Percentiles rank a stretch among this genome's conserved stretches.
These are phyloP conservation scores for Lutjanus erythropterus DNA, from an alignment of 2,113 vertebrate genomes.

Conservation along the genomic window DNA sequence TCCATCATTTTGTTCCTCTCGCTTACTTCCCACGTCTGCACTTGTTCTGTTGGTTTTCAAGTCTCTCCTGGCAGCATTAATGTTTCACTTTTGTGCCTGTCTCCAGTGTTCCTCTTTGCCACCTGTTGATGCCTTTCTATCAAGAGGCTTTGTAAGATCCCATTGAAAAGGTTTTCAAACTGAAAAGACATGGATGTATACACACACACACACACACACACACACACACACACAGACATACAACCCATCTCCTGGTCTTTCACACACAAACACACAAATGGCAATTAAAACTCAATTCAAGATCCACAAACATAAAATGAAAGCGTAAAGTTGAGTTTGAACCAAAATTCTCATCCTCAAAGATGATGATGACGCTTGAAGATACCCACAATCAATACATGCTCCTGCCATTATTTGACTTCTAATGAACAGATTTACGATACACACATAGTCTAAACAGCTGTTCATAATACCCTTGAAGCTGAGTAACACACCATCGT, in stretches of 20 bases:
- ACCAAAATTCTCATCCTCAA: neutral
- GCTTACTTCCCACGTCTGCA: conserved; percentile 51
- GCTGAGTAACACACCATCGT: neutral
- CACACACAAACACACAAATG: conserved; percentile 23
- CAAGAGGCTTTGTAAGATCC: conserved; percentile 22
- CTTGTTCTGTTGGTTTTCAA: conserved; percentile 24
- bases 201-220: conserved; percentile 29
- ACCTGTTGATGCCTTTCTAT: conserved; percentile 75
- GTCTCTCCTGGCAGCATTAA: conserved; percentile 19
- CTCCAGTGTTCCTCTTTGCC: conserved; percentile 45
- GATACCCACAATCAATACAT: too few relatives aligned
- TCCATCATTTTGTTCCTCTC: conserved; percentile 37
- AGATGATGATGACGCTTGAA: too few relatives aligned
- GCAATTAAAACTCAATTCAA: conserved; percentile 7
- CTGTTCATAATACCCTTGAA: neutral
- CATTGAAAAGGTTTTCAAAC: conserved; percentile 24
- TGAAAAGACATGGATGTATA: conserved; percentile 38
- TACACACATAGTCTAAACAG: neutral
- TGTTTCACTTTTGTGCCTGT: conserved; percentile 57
- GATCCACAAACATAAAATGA: conserved; percentile 6
- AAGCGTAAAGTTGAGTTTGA: neutral
- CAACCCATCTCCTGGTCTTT: conserved; percentile 12
- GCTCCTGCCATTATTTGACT: neutral
- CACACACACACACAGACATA: conserved; percentile 31
- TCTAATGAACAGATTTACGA: neutral